Base-by-base conservation (phyloP, 2,797 vertebrate species). In the Pseudotriccus pelzelni region DNA sequence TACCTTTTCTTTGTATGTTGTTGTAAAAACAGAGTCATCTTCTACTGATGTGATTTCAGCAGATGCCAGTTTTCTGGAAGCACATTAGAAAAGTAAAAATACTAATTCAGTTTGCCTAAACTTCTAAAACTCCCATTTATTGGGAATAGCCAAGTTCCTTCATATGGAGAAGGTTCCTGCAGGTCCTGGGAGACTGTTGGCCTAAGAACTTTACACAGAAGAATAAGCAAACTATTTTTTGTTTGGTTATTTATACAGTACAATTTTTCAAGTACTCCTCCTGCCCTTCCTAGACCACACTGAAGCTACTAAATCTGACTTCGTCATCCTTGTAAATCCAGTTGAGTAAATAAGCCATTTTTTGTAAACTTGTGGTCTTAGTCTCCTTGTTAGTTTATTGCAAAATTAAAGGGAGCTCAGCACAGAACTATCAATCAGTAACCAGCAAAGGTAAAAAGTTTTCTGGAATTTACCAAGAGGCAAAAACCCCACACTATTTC, bases 351-450 rank as follows among this genome's bases (percentile, higher is more conserved):
- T 98, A 98, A 97, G 96, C 91, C 87, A 94, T 95, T 96, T 96
- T 97, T 92, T 97, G 96, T 97, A 97, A 98, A 97, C 97, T 94
- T 98, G 97, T 96, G 97, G 97, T 97, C 96, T 96, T 69, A 82
- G 63, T 82, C 93, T 97, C 84, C 97, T 98, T 97, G 97, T 97
- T 97, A 97, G 97, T 90, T 98, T 98, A 98, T 98, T 98, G 97
- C 97, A 98, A 98, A 98, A 98, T 98, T 98, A 98, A 97, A 98
- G 97, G 96, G 89, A 96, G 93, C 49, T 94, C 62, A 94, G 95
- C 92, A 77, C 78, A 96, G 89, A 98, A 92, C 96, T 97, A 96
- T 97, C 97, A 97, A 96, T 98, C 97, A 98, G 97, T 97, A 98
- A 98, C 97, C 97, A 97, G 93, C 47, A 96, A 93, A 97, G 95